Evolutionary conservation across 2,797 vertebrate species (phyloP), one percentile per base, ranked within the genome.

Genomic region (Trachops cirrhosus): DNA sequence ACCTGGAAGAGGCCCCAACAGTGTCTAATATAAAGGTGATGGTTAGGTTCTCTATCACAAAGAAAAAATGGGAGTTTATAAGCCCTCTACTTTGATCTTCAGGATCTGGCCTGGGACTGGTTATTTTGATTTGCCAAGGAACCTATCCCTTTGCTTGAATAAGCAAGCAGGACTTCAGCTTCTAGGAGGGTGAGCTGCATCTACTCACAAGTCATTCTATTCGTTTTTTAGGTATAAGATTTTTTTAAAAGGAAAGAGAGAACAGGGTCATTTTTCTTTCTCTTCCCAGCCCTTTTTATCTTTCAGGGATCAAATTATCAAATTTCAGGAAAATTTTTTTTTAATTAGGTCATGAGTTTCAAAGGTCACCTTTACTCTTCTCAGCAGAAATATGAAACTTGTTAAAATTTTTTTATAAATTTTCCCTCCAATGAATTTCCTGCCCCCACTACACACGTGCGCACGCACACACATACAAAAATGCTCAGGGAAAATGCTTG

Each of bases 251-350:
- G 46, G 34, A n/a, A n/a, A 96, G 95, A 90, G 8, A 84, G 59
- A 96, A 96, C 37, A 95, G 96, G 94, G 87, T 96, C 84, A 88
- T 98, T 98, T 98, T 98, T 98, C 95, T 98, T 98, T 97, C 83
- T 87, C 11, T 93, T 97, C 97, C 97, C 93, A 98, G 52, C 91
- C 95, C 97, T 98, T 98, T 98, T 98, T 98, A 98, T 98, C 97
- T 94, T 96, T 86, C 96, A 98, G 95, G 97, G 98, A 98, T 99
- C 98, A 97, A 95, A 98, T 99, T 99, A 98, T 99, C 98, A 96
- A 95, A 98, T 99, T 99, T 99, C 99, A 98, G 96, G 97, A 98
- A 98, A 97, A 94, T 96, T 98, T 97, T 97, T 97, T 95, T 79
- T 70, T 77, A 94, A 95, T 96, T 97, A 95, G 98, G 98, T 98